Base-by-base conservation (phyloP, 2,113 vertebrate species). In the Urocolius indicus region DNA sequence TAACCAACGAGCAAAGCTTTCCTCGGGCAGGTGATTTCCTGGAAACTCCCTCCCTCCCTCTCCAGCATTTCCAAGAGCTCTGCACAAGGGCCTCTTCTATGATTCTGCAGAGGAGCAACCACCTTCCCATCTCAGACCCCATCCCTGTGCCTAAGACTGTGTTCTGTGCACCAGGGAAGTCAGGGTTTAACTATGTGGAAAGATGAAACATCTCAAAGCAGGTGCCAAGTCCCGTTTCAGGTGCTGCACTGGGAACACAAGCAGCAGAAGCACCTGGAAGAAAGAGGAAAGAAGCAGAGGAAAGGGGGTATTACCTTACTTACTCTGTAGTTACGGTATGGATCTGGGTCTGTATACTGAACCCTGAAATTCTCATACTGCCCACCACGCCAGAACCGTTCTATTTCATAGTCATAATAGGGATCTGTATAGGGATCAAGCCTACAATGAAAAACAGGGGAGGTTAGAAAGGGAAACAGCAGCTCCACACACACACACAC, bases 351-450 rank as follows among this genome's bases (percentile, higher is more conserved):
- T 38, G 99, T 99, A 91, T 99, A 99, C 96, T 99, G 99, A 57
- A 99, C 99, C 97, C 99, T 96, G 98, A 99, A 99, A 97, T 99
- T 99, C 97, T 99, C 99, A 67, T 99, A 99, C 91, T 99, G 99
- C 61, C 99, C 99, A 16, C 99, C 99, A 74, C 99, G 98, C 99
- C 99, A 99, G 54, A 99, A 98, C 21, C 99, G 98, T 85, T 99
- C 99, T 97, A 99, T 98, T 87, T 99, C 99, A 61, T 99, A 99
- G 97, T 99, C 99, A 59, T 99, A 99, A 89, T 99, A 99, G 7
- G 99, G 98, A 82, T 99, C 99, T 27, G 98, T 96, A 45, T 99
- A 99, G 4, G 98, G 98, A 85, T 99, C 99, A 59, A 97, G 96
- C 85, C 98, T 98, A 96, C 87, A 97, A 78, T 26, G 55, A 88